Evolutionary conservation across 2,888 invertebrate species (phyloP).

Genomic region (Monopis laevigella): DNA sequence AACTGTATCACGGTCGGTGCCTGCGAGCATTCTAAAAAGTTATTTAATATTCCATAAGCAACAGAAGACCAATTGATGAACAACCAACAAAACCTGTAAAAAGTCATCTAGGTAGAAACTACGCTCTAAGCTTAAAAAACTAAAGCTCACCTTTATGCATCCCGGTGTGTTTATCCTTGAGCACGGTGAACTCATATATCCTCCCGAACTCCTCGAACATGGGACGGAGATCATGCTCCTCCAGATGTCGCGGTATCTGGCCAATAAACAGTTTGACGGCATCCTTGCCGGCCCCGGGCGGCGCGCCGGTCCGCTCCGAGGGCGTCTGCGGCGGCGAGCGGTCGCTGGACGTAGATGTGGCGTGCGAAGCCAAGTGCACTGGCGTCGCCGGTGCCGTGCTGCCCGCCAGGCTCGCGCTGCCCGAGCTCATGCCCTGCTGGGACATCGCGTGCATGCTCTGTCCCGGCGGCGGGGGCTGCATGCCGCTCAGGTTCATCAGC

Average conservation of each 20-base stretch:
- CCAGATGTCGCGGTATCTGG: constrained; percentile 90
- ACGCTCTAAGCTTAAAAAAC: too few relatives aligned
- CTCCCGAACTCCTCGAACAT: constrained; percentile 94
- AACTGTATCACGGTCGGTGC: too few relatives aligned
- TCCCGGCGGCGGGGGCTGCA: background rate
- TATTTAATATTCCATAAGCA: too few relatives aligned
- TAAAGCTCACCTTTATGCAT: constrained; percentile 87
- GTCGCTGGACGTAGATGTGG: constrained; percentile 15
- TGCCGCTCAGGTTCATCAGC: constrained; percentile 4
- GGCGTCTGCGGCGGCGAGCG: constrained; percentile 41
- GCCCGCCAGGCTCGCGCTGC: constrained; percentile 27
- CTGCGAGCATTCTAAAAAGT: too few relatives aligned
- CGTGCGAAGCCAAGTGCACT: constrained; percentile 35
- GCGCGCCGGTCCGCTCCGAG: constrained; percentile 53
- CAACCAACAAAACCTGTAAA: too few relatives aligned
- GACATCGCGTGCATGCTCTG: background rate
- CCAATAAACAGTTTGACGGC: constrained; percentile 91
- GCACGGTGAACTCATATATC: constrained; percentile 93
- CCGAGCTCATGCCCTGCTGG: constrained; percentile 27
- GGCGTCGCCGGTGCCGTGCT: constrained; percentile 56
- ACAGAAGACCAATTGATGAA: too few relatives aligned
- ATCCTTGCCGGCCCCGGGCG: constrained; percentile 58
- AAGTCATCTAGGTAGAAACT: too few relatives aligned
- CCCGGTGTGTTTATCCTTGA: constrained; percentile 94
- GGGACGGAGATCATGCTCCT: constrained; percentile 86